Conservation (phyloP, 2,797 vertebrate species). For the Tamandua tetradactyla region DNA sequence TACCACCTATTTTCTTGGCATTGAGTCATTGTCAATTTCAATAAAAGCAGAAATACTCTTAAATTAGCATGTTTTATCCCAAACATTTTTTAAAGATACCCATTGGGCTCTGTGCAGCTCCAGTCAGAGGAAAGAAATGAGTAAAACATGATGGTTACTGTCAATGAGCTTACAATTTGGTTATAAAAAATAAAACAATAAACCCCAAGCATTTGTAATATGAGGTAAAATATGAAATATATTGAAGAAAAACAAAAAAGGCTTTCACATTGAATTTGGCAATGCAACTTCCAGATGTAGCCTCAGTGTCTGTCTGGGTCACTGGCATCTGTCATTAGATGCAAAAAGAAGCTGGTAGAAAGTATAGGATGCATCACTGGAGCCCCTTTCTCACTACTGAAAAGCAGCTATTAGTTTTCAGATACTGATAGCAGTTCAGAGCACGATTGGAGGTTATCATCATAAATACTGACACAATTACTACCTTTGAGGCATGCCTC, state of each 20-base stretch:
- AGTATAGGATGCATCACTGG: neutral
- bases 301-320: neutral
- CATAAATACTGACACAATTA: neutral
- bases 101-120: neutral
- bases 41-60: neutral
- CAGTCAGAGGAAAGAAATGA: neutral
- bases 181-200: neutral
- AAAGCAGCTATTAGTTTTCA: neutral
- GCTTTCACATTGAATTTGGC: no score
- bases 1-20: neutral
- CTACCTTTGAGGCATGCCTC: neutral
- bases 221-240: neutral
- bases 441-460: neutral
- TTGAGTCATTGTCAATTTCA: neutral
- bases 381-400: neutral
- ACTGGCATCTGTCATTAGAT: neutral
- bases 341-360: neutral
- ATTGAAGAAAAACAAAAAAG: neutral
- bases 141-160: neutral
- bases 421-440: neutral
- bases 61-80: constrained; percentile 1
- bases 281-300: neutral
- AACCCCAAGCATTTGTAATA: neutral
- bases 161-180: neutral
- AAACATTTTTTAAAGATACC: constrained; percentile 1